Percentiles rank a stretch among this genome's conserved stretches.
Conservation (phyloP, 2,797 vertebrate species). For the Malacoctenus gilli region DNA sequence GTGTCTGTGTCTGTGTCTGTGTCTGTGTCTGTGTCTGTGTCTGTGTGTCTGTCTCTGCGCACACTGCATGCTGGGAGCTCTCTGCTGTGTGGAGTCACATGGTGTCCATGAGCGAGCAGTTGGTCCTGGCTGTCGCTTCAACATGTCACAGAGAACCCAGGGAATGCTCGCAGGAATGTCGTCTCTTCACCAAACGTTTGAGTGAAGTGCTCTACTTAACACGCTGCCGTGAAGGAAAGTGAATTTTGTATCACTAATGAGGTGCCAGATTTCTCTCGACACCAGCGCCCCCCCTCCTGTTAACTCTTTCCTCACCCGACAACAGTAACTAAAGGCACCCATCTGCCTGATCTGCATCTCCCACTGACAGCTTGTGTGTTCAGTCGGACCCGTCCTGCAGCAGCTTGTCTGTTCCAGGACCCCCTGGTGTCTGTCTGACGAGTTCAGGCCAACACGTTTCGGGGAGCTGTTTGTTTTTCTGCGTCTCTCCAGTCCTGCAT, state of each 20-base stretch:
- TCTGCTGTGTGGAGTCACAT: no score
- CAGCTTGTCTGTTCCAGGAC: conserved; percentile 29
- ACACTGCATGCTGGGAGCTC: no score
- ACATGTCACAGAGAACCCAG: no score
- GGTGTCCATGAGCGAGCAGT: no score
- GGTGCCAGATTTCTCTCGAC: no score
- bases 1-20: neutral
- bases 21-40: neutral
- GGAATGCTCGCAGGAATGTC: no score
- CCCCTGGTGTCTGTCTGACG: conserved; percentile 61
- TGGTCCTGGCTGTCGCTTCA: no score
- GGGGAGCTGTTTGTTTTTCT: conserved; percentile 50
- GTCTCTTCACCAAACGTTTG: no score
- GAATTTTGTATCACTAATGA: no score
- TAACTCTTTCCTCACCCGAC: conserved; percentile 29
- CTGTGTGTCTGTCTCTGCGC: no score
- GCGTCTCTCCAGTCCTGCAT: conserved; percentile 3
- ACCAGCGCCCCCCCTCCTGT: conserved; percentile 11
- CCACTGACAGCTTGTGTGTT: conserved; percentile 30
- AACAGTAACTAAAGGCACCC: conserved; percentile 27
- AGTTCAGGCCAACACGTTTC: conserved; percentile 54
- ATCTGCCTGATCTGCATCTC: conserved; percentile 21
- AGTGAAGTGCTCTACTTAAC: no score
- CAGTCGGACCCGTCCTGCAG: conserved; percentile 36
- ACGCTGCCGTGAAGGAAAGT: no score